Conservation (phyloP, 2,888 invertebrate species). For the Panzeria rudis region DNA sequence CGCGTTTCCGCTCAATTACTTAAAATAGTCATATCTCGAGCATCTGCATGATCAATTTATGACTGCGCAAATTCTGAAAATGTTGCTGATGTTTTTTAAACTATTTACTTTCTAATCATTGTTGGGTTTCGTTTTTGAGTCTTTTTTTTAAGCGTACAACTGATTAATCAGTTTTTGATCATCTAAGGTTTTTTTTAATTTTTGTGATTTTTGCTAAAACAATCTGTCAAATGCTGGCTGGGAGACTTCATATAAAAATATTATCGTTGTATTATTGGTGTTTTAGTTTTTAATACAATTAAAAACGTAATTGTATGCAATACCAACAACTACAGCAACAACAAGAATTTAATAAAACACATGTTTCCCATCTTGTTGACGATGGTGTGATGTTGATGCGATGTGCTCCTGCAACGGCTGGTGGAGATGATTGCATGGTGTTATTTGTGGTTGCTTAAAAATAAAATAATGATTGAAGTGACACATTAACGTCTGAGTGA, state of each 20-base stretch:
- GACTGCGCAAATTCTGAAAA: too few species aligned
- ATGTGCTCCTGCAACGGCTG: neutral
- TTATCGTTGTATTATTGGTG: neutral
- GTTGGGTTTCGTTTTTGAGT: too few species aligned
- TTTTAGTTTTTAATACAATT: constrained; percentile 27
- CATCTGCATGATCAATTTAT: too few species aligned
- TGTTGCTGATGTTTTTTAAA: too few species aligned
- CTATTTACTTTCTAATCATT: too few species aligned
- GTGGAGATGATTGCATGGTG: neutral
- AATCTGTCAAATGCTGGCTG: too few species aligned
- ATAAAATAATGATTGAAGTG: constrained; percentile 62
- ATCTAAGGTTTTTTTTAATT: too few species aligned
- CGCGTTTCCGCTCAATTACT: too few species aligned
- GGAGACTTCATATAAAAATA: neutral
- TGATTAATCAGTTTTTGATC: too few species aligned
- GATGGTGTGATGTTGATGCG: constrained; percentile 1
- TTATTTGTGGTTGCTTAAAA: constrained; percentile 22
- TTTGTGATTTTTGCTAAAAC: too few species aligned
- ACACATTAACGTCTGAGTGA: constrained; percentile 52
- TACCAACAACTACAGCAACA: neutral
- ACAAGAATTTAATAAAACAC: constrained; percentile 37
- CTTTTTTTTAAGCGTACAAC: too few species aligned
- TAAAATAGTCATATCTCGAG: too few species aligned
- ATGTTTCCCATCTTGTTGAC: constrained; percentile 61
- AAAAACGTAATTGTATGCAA: constrained; percentile 21